A percentile compares a stretch with the other conserved stretches of the same genome.
Conservation (phyloP, 1,140 invertebrate species). For the Megathymus violae region DNA sequence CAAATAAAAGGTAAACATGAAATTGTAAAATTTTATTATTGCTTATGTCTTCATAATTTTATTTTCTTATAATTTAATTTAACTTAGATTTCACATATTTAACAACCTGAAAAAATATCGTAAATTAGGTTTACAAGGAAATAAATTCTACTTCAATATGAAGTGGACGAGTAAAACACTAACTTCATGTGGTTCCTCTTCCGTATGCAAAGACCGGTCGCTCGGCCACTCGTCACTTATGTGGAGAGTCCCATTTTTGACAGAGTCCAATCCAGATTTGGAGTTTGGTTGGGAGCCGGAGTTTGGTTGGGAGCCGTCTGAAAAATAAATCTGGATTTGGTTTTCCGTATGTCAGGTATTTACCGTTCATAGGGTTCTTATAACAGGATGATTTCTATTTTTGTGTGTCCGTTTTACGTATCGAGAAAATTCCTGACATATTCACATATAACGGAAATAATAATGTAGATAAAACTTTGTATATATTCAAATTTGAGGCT, state of each 20-base stretch:
- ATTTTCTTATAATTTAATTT: no score
- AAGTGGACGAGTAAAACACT: conserved; percentile 37
- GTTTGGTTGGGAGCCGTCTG: conserved; percentile 62
- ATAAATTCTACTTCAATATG: not conserved
- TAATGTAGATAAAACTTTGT: no score
- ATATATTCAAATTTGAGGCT: no score
- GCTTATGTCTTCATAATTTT: no score
- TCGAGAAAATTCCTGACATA: no score
- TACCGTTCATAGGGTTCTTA: not conserved
- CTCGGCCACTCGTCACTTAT: conserved; percentile 57
- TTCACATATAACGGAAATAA: no score
- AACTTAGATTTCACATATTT: no score
- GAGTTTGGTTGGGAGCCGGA: no score
- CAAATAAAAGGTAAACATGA: no score
- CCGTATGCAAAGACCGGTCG: conserved; percentile 37
- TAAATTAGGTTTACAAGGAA: not conserved
- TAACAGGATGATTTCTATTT: not conserved
- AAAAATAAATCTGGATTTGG: conserved; percentile 34
- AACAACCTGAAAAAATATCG: no score
- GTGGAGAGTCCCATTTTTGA: conserved; percentile 62
- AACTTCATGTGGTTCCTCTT: conserved; percentile 47
- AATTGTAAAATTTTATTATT: no score
- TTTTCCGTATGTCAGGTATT: not conserved
- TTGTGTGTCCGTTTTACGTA: no score
- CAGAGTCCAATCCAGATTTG: conserved; percentile 54